These are phyloP conservation scores for Pinctada fucata DNA, from an alignment of 2,888 invertebrate genomes.

Conservation along the genomic window DNA sequence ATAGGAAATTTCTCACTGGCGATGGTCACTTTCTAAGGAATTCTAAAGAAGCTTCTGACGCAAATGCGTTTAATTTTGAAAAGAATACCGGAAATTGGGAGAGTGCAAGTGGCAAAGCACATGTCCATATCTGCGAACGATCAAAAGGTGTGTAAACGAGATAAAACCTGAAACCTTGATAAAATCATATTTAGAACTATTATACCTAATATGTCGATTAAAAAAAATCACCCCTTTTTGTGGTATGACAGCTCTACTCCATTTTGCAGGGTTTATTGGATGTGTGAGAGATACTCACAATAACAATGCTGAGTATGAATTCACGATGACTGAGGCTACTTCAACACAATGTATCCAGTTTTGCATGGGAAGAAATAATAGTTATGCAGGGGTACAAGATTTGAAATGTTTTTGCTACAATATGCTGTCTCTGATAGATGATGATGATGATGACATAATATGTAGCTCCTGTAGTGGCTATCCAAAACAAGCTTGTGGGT, in stretches of 20 bases:
- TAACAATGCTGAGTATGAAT: neutral
- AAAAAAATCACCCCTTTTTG: too few species aligned
- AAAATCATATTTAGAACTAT: too few species aligned
- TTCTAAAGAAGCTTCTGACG: neutral
- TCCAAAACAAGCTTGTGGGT: neutral
- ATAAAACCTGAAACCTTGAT: too few species aligned
- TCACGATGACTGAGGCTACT: neutral
- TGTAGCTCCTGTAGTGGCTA: neutral
- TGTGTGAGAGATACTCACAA: neutral
- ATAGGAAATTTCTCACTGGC: neutral
- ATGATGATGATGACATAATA: neutral
- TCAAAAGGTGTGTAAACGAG: neutral
- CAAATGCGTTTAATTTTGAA: neutral
- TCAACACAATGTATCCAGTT: neutral
- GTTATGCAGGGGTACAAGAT: neutral
- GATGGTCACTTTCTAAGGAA: neutral
- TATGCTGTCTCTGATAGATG: neutral
- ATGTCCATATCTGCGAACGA: neutral
- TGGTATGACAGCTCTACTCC: neutral
- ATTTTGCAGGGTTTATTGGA: neutral
- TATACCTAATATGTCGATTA: too few species aligned
- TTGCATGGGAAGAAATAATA: neutral
- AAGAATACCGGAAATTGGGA: neutral
- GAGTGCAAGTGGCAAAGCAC: neutral
- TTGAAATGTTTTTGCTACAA: neutral